Evolutionary conservation across 2,797 vertebrate genomes (phyloP).

Genomic region (Merluccius polli): DNA sequence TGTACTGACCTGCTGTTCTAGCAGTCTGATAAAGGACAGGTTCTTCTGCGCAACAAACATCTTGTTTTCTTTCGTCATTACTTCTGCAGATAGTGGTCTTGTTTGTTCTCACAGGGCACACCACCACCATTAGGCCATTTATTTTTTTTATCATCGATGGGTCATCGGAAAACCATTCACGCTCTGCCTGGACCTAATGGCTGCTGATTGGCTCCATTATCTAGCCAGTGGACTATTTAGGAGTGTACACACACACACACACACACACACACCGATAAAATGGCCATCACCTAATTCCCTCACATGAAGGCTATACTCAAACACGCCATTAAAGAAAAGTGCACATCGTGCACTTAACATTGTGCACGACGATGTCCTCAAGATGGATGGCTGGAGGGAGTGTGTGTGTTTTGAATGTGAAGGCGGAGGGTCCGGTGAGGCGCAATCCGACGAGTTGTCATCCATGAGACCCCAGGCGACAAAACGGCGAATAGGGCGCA

Average conservation of each 20-base stretch:
- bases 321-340: not conserved
- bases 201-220: conserved; percentile 1
- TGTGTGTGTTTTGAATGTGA: not conserved
- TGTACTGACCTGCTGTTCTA: not conserved
- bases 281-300: not conserved
- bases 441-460: not conserved
- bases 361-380: too few species aligned
- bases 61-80: not conserved
- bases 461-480: not conserved
- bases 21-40: not conserved
- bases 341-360: not conserved
- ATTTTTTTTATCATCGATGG: not conserved
- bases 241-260: conserved; percentile 3
- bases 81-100: not conserved
- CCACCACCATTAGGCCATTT: not conserved
- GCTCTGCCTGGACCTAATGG: not conserved
- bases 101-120: not conserved
- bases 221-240: conserved; percentile 1
- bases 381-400: not conserved
- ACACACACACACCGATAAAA: not conserved
- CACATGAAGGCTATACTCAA: not conserved
- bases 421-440: too few species aligned
- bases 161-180: not conserved
- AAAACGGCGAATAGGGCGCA: too few species aligned
- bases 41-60: not conserved